A percentile compares a stretch with the other conserved stretches of the same genome.
Evolutionary conservation across 2,797 vertebrate species (phyloP).

Genomic region (Gymnothorax javanicus): DNA sequence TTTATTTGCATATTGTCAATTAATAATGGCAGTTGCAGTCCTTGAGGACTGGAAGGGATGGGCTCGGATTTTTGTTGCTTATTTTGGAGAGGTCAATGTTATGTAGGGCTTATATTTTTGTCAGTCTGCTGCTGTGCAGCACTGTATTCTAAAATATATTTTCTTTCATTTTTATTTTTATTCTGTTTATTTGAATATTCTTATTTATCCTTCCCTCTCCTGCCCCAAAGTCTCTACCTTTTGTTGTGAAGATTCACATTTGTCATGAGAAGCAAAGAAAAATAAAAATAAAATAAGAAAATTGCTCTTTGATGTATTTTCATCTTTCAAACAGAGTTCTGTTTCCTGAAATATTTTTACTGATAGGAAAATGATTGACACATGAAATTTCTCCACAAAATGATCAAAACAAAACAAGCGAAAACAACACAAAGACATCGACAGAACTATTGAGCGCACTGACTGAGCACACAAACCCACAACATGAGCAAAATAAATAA

Average conservation of each 20-base stretch:
- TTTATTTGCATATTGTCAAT: background rate
- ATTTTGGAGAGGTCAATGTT: background rate
- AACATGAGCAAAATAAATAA: background rate
- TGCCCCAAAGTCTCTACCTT: background rate
- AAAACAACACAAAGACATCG: background rate
- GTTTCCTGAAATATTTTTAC: background rate
- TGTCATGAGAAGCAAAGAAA: background rate
- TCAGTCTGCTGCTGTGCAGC: background rate
- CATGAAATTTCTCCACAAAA: background rate
- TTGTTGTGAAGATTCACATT: slow-evolving; percentile 3
- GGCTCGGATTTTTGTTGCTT: background rate
- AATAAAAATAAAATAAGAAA: background rate
- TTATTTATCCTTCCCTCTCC: background rate
- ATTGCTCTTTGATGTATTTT: background rate
- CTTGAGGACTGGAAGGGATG: background rate
- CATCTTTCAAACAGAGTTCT: background rate
- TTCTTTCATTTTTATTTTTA: background rate
- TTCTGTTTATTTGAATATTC: background rate
- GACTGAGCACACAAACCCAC: background rate
- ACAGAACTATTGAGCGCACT: background rate
- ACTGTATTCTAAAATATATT: background rate
- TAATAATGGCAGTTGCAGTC: background rate
- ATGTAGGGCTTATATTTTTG: background rate
- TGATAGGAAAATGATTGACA: background rate
- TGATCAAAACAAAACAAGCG: background rate